Evolutionary conservation across 2,797 vertebrate genomes (phyloP).

Genomic region (Pogonophryne albipinna): DNA sequence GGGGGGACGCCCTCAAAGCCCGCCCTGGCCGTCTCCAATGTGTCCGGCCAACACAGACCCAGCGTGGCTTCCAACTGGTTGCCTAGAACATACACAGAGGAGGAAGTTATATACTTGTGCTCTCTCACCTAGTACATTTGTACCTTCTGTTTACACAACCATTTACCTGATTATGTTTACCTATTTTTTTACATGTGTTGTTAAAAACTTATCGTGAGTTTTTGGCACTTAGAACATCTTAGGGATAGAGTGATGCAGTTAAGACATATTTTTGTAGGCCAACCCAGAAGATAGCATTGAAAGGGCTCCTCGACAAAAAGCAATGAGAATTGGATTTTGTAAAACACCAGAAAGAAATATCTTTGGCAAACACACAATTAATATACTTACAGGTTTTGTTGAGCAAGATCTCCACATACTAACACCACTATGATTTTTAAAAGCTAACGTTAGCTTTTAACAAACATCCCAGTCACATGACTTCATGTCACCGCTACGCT

Average conservation of each 20-base stretch:
- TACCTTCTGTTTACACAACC: background rate
- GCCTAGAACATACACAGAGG: slow-evolving; percentile 71
- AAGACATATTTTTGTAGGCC: too few species aligned
- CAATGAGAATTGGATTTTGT: too few species aligned
- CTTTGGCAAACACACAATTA: too few species aligned
- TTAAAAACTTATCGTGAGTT: background rate
- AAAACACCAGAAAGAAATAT: too few species aligned
- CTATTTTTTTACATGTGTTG: background rate
- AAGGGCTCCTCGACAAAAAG: too few species aligned
- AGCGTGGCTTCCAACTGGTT: slow-evolving; percentile 89
- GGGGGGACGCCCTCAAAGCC: slow-evolving; percentile 63
- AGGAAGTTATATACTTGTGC: background rate
- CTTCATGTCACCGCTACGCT: too few species aligned
- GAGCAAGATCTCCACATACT: too few species aligned
- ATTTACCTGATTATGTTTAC: background rate
- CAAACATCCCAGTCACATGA: background rate
- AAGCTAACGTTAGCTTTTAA: too few species aligned
- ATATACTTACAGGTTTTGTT: too few species aligned
- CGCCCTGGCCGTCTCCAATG: slow-evolving; percentile 80
- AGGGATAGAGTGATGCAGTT: background rate
- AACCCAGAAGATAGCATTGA: too few species aligned
- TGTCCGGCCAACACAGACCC: slow-evolving; percentile 84
- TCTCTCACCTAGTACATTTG: background rate
- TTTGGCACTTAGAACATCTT: background rate
- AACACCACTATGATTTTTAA: too few species aligned